Percentiles rank a stretch among this genome's conserved stretches.
phyloP scores from a whole-genome alignment of 2,888 invertebrate genomes.

The Micoletzkya japonica region DNA sequence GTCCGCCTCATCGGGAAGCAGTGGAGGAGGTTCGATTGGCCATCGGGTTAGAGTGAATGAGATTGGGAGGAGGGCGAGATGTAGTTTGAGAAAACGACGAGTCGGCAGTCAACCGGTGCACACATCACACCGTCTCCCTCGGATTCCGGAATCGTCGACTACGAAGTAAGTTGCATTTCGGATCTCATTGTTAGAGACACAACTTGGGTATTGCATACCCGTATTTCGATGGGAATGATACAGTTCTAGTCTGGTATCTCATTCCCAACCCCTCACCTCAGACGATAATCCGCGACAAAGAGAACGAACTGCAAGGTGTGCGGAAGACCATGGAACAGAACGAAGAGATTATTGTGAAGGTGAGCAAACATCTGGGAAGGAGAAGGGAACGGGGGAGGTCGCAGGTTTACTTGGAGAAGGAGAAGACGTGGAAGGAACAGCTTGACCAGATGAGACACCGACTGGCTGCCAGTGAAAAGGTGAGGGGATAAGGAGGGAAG shows the following conservation, averaged over 20 bases:
- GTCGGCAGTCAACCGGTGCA: constrained; percentile 39
- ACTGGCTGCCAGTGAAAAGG: constrained; percentile 42
- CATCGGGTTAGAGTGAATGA: constrained; percentile 1
- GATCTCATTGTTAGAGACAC: neutral
- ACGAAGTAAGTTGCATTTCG: constrained; percentile 41
- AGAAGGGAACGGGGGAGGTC: neutral
- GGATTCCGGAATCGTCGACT: constrained; percentile 62
- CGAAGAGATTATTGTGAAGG: constrained; percentile 51
- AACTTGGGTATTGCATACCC: neutral
- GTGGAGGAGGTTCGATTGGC: constrained; percentile 20
- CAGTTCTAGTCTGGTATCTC: no score
- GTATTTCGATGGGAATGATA: no score
- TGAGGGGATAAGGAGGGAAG: neutral
- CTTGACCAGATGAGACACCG: constrained; percentile 40
- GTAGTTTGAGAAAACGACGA: constrained; percentile 20
- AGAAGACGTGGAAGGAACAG: constrained; percentile 45
- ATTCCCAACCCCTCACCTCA: constrained; percentile 27
- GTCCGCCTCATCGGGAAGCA: constrained; percentile 11
- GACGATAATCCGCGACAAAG: constrained; percentile 60
- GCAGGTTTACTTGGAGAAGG: constrained; percentile 51
- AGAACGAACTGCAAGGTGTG: constrained; percentile 54
- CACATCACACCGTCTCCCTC: constrained; percentile 61
- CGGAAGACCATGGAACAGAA: constrained; percentile 57
- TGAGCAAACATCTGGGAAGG: neutral
- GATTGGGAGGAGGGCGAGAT: neutral